Base-by-base conservation (phyloP, 2,113 vertebrate species). In the Pseudorasbora parva region DNA sequence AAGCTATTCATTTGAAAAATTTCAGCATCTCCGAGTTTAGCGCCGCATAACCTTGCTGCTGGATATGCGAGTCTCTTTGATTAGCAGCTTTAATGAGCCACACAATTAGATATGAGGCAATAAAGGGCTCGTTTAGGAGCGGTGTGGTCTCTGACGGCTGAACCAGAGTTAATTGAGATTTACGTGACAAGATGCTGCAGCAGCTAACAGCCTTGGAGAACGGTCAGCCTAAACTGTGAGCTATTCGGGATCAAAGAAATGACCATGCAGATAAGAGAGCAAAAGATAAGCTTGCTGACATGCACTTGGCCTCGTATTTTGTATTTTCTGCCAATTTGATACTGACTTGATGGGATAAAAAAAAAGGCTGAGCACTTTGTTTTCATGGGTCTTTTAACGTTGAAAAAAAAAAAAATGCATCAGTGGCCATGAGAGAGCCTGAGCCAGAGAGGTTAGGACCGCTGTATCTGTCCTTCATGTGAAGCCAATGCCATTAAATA, bases 51-150 rank as follows among this genome's bases (percentile, higher is more conserved):
- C 62, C 83, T 59, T 76, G 76, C 60, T 56, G 17, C 60, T 56
- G 74, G 82, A 78, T 78, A 71, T 72, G 57, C 4, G 17, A 71
- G 30, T 79, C 77, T 78, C 64, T 54, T 60, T 69, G 75, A 78
- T 84, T 79, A 84, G 73, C 8, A n/a, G 21, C 74, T 84, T 69
- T 68, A 71, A 84, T 69, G 74, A 84, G 82, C 75, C 37, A 66
- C 74, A 71, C 75, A 59, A 66, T 84, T 79, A 78, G 75, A 78
- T 72, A 84, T 15, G 66, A 59, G 76, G 75, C 74, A 84, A 72
- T 84, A 84, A 84, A 69, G 66, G 54, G 82, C 66, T 79, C 64
- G 27, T 79, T 78, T 47, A 78, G 68, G 33, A 69, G 59, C 30
- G 14, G 59, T 49, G 64, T 69, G 64, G 66, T 37, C 75, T 84